phyloP scores from a whole-genome alignment of 2,888 invertebrate genomes.

The Caenorhabditis macrosperma region DNA sequence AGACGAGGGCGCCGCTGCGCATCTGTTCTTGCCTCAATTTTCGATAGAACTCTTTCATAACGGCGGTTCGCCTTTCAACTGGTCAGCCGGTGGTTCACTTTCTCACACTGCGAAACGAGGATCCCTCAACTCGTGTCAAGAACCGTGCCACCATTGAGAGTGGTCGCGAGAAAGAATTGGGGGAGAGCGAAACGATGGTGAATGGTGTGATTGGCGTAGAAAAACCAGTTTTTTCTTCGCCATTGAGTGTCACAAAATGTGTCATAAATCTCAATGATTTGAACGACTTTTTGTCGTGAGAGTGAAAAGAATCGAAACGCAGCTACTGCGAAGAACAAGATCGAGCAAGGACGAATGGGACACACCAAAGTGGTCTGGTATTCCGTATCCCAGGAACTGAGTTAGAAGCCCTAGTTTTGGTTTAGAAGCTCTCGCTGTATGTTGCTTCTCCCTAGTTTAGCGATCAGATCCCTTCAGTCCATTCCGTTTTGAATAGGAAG shows the following conservation, averaged over 20 bases:
- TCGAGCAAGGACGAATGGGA: slow-evolving; percentile 7
- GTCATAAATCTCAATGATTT: slow-evolving; percentile 58
- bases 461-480: too few species aligned
- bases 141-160: slow-evolving; percentile 6
- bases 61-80: slow-evolving; percentile 18
- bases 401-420: too few species aligned
- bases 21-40: slow-evolving; percentile 28
- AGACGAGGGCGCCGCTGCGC: slow-evolving; percentile 18
- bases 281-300: slow-evolving; percentile 48
- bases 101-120: slow-evolving; percentile 6
- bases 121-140: slow-evolving; percentile 15
- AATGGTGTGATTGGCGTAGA: slow-evolving; percentile 43
- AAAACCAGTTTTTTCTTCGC: slow-evolving; percentile 41
- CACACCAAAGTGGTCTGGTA: too few species aligned
- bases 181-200: slow-evolving; percentile 9
- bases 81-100: neutral
- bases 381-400: too few species aligned
- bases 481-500: neutral
- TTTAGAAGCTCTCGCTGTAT: too few species aligned
- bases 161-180: slow-evolving; percentile 4
- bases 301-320: slow-evolving; percentile 12
- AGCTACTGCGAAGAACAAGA: neutral
- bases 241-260: slow-evolving; percentile 51
- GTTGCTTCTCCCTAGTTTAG: too few species aligned
- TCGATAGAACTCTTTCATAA: slow-evolving; percentile 30